A percentile compares a stretch with the other conserved stretches of the same genome.
Evolutionary conservation across 2,797 vertebrate genomes (phyloP).

Genomic region (Dallia pectoralis): DNA sequence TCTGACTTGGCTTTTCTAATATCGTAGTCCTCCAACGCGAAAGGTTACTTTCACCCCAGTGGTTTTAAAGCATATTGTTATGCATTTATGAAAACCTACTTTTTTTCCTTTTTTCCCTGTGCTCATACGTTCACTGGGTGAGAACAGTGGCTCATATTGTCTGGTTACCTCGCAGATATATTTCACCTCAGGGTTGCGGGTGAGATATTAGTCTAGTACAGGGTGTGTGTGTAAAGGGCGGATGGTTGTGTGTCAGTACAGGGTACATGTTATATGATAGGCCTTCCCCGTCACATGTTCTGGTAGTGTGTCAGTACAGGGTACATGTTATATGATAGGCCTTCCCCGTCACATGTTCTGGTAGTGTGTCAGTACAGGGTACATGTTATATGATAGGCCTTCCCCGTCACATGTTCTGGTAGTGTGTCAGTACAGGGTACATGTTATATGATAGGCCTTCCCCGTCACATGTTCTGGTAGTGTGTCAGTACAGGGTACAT

Average conservation of each 20-base stretch:
- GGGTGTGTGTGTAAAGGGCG: slow-evolving; percentile 10
- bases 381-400: no score
- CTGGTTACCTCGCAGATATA: slow-evolving; percentile 52
- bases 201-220: slow-evolving; percentile 42
- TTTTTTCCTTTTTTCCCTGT: slow-evolving; percentile 31
- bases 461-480: no score
- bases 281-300: background rate
- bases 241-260: slow-evolving; percentile 21
- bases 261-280: background rate
- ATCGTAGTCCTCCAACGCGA: slow-evolving; percentile 59
- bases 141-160: slow-evolving; percentile 57
- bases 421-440: no score
- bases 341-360: no score
- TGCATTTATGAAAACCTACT: slow-evolving; percentile 61
- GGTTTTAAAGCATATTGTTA: slow-evolving; percentile 64
- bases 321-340: no score
- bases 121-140: slow-evolving; percentile 43
- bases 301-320: background rate
- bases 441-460: no score
- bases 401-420: no score
- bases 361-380: no score
- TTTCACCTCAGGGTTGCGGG: slow-evolving; percentile 43
- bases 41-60: slow-evolving; percentile 68
- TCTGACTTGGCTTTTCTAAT: slow-evolving; percentile 66
- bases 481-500: no score